Percentiles rank a stretch among this genome's conserved stretches.
These are phyloP conservation scores for Hirtodrosophila duncani DNA, from an alignment of 2,888 invertebrate species.

Conservation along the genomic window DNA sequence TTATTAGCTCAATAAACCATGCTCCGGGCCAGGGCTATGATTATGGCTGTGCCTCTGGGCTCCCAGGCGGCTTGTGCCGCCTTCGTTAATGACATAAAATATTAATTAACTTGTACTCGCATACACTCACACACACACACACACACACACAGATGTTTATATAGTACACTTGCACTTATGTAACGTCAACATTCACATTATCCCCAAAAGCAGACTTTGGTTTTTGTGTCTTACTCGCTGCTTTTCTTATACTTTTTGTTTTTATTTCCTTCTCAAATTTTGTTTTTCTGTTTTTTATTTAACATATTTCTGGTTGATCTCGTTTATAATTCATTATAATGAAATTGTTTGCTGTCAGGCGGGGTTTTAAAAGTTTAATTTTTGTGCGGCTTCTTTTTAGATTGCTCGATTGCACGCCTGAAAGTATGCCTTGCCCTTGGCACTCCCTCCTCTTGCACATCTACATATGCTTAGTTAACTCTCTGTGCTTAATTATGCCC, in stretches of 20 bases:
- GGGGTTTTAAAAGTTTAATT: constrained; percentile 46
- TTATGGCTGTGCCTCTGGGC: not conserved
- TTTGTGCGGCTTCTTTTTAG: constrained; percentile 38
- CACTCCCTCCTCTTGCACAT: constrained; percentile 6
- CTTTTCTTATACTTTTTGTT: constrained; percentile 24
- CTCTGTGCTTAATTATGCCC: constrained; percentile 56
- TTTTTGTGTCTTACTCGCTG: constrained; percentile 32
- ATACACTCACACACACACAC: constrained; percentile 18
- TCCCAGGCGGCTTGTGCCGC: constrained; percentile 10
- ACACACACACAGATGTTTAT: constrained; percentile 12
- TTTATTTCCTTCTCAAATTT: constrained; percentile 21
- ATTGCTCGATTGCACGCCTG: constrained; percentile 24
- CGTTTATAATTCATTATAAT: constrained; percentile 69
- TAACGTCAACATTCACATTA: constrained; percentile 6
- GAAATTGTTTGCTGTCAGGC: constrained; percentile 57
- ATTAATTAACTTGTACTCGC: constrained; percentile 60
- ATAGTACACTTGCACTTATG: not conserved
- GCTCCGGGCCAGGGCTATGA: not conserved
- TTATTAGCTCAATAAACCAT: constrained; percentile 57
- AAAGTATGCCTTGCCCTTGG: constrained; percentile 15
- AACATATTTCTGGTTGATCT: constrained; percentile 39
- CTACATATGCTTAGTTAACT: constrained; percentile 38
- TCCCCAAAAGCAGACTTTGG: constrained; percentile 36
- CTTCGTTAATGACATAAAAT: constrained; percentile 66
- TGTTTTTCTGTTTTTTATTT: constrained; percentile 28